Evolutionary conservation across 2,888 invertebrate species (phyloP).

Genomic region (Scaptomyza reducta): DNA sequence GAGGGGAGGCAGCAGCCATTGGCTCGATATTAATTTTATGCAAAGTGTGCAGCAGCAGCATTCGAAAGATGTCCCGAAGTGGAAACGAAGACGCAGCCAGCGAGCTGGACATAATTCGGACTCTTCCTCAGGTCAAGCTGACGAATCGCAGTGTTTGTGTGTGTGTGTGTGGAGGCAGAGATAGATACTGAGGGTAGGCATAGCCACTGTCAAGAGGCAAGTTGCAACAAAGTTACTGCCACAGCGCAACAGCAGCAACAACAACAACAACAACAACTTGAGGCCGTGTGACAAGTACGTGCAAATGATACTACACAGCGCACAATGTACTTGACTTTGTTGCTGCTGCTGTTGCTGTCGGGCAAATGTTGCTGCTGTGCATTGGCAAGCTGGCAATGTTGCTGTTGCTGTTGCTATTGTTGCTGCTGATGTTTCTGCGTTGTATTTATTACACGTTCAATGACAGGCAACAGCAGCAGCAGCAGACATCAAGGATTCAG

Average conservation of each 20-base stretch:
- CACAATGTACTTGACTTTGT: constrained; percentile 69
- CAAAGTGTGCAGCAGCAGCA: constrained; percentile 60
- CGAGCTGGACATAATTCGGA: constrained; percentile 58
- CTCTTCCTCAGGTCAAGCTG: constrained; percentile 45
- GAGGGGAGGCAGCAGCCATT: constrained; percentile 12
- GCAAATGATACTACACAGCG: constrained; percentile 80
- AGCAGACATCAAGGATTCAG: constrained; percentile 21
- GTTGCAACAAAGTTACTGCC: constrained; percentile 36
- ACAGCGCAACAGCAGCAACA: constrained; percentile 29
- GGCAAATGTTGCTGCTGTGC: constrained; percentile 29
- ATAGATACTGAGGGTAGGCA: constrained; percentile 1
- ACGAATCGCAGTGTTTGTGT: constrained; percentile 1
- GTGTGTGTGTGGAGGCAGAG: constrained; percentile 4
- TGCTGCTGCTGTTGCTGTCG: constrained; percentile 28
- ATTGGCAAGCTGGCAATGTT: constrained; percentile 22
- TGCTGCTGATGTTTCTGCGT: constrained; percentile 37
- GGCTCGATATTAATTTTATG: constrained; percentile 77
- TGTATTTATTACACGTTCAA: constrained; percentile 77
- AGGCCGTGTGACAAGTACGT: constrained; percentile 75
- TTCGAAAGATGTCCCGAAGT: constrained; percentile 36
- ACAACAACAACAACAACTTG: constrained; percentile 44
- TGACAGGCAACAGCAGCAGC: constrained; percentile 54
- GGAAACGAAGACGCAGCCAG: constrained; percentile 52
- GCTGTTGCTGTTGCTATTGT: constrained; percentile 34
- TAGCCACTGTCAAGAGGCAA: constrained; percentile 48